Conservation (phyloP, 2,888 invertebrate species). For the Dolichomitus sp. region DNA sequence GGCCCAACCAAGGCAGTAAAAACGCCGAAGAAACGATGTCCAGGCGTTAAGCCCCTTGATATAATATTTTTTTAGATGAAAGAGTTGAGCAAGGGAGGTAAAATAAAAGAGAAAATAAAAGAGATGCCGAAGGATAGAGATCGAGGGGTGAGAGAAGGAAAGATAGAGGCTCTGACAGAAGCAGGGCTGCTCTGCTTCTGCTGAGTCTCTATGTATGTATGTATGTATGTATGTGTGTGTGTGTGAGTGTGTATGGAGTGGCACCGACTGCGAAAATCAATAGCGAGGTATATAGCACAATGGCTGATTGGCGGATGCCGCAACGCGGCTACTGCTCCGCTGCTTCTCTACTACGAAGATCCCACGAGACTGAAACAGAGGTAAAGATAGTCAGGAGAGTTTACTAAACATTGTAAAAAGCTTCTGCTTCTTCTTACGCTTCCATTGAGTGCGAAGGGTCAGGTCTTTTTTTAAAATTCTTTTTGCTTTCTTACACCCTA, state of each 20-base stretch:
- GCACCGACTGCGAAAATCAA: conserved; percentile 74
- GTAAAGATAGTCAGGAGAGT: conserved; percentile 2
- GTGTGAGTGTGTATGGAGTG: conserved; percentile 56
- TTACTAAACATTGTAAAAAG: conserved; percentile 16
- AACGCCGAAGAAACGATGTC: background rate
- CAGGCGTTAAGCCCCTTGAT: background rate
- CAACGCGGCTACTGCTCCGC: conserved; percentile 62
- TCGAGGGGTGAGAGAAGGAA: conserved; percentile 31
- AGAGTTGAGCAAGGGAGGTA: background rate
- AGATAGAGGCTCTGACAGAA: conserved; percentile 43
- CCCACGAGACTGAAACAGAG: conserved; percentile 26
- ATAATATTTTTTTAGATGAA: background rate
- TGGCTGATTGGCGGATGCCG: conserved; percentile 77
- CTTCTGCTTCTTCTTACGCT: background rate
- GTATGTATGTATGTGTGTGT: conserved; percentile 16
- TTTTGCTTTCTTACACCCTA: background rate
- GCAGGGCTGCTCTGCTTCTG: conserved; percentile 38
- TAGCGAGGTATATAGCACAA: conserved; percentile 78
- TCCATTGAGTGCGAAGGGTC: background rate
- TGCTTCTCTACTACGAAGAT: conserved; percentile 13
- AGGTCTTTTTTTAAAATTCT: background rate
- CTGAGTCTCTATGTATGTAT: background rate
- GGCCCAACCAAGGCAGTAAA: background rate
- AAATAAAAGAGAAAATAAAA: background rate
- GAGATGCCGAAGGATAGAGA: conserved; percentile 49